phyloP scores from a whole-genome alignment of 2,888 invertebrate species.

The Venusia cambrica region DNA sequence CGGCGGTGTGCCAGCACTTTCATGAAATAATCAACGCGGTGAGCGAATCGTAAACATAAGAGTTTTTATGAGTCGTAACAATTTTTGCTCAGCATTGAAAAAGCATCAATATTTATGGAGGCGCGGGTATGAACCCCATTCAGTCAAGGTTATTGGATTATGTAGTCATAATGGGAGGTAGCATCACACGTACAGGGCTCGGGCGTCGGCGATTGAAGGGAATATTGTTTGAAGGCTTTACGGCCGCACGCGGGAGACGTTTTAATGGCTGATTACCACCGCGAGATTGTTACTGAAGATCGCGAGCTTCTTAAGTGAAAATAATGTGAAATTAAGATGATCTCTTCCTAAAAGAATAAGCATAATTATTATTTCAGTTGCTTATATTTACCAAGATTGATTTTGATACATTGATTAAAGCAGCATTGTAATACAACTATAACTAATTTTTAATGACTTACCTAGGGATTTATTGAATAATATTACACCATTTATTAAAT shows the following conservation, averaged over 20 bases:
- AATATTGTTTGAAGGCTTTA: conserved; percentile 18
- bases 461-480: too few species aligned
- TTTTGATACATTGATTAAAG: too few species aligned
- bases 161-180: conserved; percentile 23
- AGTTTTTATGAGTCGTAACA: conserved; percentile 34
- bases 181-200: conserved; percentile 22
- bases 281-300: conserved; percentile 6
- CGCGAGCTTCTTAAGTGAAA: too few species aligned
- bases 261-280: conserved; percentile 9
- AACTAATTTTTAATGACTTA: too few species aligned
- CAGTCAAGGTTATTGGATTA: conserved; percentile 19
- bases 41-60: conserved; percentile 32
- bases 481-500: too few species aligned
- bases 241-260: conserved; percentile 11
- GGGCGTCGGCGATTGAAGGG: conserved; percentile 10
- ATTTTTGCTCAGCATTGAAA: conserved; percentile 32
- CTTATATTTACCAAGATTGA: too few species aligned
- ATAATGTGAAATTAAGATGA: too few species aligned
- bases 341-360: not conserved
- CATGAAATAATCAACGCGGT: conserved; percentile 33
- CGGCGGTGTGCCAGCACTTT: conserved; percentile 8
- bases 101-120: conserved; percentile 32
- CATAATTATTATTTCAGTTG: not conserved
- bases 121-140: conserved; percentile 19
- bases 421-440: too few species aligned